Conservation (phyloP, 2,888 invertebrate genomes). For the Bombylius major region DNA sequence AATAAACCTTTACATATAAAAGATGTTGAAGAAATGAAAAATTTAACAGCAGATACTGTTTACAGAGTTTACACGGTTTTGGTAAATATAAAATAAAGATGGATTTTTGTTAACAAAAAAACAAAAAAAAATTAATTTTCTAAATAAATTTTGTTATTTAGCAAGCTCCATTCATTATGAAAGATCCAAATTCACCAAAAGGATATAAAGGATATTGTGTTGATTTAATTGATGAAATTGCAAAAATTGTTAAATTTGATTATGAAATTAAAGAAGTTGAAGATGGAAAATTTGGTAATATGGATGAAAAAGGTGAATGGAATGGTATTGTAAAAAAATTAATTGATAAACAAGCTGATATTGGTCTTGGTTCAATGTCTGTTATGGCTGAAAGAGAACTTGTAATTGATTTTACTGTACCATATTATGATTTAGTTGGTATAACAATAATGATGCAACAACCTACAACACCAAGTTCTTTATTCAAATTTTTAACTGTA, state of each 20-base stretch:
- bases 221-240: slow-evolving; percentile 80
- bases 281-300: slow-evolving; percentile 75
- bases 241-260: slow-evolving; percentile 72
- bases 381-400: slow-evolving; percentile 97
- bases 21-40: slow-evolving; percentile 53
- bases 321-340: slow-evolving; percentile 72
- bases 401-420: slow-evolving; percentile 95
- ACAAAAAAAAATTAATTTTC: neutral
- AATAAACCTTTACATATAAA: slow-evolving; percentile 50
- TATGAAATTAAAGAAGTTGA: slow-evolving; percentile 73
- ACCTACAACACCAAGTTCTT: slow-evolving; percentile 75
- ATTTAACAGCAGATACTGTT: slow-evolving; percentile 68
- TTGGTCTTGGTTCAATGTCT: slow-evolving; percentile 83
- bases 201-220: slow-evolving; percentile 83
- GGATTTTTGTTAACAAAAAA: no score
- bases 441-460: slow-evolving; percentile 92
- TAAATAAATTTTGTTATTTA: slow-evolving; percentile 23
- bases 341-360: slow-evolving; percentile 79
- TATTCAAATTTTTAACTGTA: slow-evolving; percentile 94
- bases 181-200: slow-evolving; percentile 50
- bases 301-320: slow-evolving; percentile 80
- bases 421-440: slow-evolving; percentile 95
- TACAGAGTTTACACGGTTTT: slow-evolving; percentile 76
- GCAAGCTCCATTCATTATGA: slow-evolving; percentile 75
- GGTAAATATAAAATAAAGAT: slow-evolving; percentile 40